Conservation (phyloP, 2,797 vertebrate species). For the Lacerta bilineata region DNA sequence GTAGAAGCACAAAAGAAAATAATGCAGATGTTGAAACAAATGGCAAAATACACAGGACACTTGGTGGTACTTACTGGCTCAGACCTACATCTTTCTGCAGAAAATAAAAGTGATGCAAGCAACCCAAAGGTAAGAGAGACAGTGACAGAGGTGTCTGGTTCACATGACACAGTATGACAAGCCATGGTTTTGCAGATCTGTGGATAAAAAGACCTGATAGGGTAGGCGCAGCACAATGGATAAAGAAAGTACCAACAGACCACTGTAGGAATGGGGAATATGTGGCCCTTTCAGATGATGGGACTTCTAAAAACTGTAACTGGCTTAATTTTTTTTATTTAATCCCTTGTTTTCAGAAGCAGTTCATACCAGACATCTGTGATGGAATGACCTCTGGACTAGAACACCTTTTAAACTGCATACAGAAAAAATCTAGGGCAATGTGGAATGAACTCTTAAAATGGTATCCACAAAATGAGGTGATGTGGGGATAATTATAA, state of each 20-base stretch:
- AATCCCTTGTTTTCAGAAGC: conserved; percentile 61
- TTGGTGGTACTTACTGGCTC: conserved; percentile 83
- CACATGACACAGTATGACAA: too few species aligned
- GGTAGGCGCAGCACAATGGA: background rate
- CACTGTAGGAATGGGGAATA: too few species aligned
- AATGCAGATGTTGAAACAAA: conserved; percentile 78
- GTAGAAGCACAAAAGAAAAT: conserved; percentile 88
- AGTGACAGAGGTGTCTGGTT: too few species aligned
- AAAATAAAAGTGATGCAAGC: conserved; percentile 62
- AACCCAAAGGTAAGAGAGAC: conserved; percentile 25
- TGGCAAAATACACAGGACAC: conserved; percentile 79
- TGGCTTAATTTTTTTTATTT: background rate
- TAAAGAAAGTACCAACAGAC: background rate
- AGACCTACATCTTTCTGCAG: conserved; percentile 76
- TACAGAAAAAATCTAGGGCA: conserved; percentile 76
- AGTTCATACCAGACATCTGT: conserved; percentile 72
- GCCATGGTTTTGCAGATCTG: too few species aligned
- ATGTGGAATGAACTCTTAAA: conserved; percentile 82
- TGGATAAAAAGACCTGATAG: background rate
- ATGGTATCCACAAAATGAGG: conserved; percentile 79
- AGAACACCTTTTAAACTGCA: conserved; percentile 80
- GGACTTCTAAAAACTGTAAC: background rate
- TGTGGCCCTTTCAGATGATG: too few species aligned
- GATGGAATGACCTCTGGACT: conserved; percentile 84
- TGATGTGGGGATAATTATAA: conserved; percentile 58